Evolutionary conservation across 2,113 vertebrate species (phyloP).

Genomic region (Eubucco bourcierii): DNA sequence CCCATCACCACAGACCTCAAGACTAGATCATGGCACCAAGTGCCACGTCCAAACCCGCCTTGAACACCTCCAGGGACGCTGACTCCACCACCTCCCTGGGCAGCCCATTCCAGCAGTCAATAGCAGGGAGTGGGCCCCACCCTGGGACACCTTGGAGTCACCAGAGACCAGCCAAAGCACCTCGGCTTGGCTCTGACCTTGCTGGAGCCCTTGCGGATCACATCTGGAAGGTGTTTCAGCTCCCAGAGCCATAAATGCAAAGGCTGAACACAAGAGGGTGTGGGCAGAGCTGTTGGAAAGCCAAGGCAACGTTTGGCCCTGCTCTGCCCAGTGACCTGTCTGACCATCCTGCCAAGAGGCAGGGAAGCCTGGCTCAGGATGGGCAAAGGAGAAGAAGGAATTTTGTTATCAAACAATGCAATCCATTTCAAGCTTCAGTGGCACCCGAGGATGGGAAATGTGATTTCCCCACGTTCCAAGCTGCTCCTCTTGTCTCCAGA

Average conservation of each 20-base stretch:
- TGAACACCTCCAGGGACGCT: too few relatives aligned
- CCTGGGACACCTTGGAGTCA: conserved; percentile 59
- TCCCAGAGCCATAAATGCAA: conserved; percentile 72
- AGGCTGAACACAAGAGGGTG: conserved; percentile 53
- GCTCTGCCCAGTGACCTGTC: conserved; percentile 30
- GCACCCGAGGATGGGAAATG: conserved; percentile 12
- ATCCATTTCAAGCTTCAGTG: not conserved
- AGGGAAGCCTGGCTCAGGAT: conserved; percentile 6
- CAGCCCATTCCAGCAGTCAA: too few relatives aligned
- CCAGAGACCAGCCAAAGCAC: conserved; percentile 54
- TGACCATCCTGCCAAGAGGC: conserved; percentile 35
- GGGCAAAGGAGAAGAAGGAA: conserved; percentile 5
- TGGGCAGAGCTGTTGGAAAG: not conserved
- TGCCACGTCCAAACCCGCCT: too few relatives aligned
- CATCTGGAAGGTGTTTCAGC: conserved; percentile 76
- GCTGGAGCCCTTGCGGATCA: conserved; percentile 53
- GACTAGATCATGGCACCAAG: too few relatives aligned
- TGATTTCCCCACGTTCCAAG: not conserved
- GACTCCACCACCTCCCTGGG: too few relatives aligned
- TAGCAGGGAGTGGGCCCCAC: conserved; percentile 21
- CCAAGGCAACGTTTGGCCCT: conserved; percentile 51
- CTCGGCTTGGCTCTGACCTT: conserved; percentile 70
- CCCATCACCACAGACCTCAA: too few relatives aligned
- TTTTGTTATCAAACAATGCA: not conserved
- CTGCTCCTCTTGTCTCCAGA: not conserved